Percentiles rank a stretch among this genome's conserved stretches.
phyloP scores from a whole-genome alignment of 2,797 vertebrate genomes.

The Champsocephalus esox region DNA sequence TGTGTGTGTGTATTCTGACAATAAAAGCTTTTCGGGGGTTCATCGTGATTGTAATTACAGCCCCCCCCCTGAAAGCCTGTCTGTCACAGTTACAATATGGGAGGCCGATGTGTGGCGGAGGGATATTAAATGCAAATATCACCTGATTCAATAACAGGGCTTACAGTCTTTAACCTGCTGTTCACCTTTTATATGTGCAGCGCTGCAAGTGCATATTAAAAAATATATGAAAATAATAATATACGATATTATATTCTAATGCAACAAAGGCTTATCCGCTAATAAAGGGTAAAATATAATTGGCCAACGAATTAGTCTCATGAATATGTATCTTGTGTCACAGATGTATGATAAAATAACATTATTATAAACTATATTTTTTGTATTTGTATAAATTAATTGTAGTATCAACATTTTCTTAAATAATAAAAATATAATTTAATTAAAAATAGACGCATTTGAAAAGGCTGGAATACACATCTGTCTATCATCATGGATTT shows the following conservation, averaged over 20 bases:
- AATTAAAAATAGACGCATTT: background rate
- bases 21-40: conserved; percentile 47
- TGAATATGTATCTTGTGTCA: background rate
- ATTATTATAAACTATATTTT: background rate
- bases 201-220: conserved; percentile 1
- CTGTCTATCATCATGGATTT: background rate
- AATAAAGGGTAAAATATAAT: conserved; percentile 20
- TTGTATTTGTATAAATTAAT: background rate
- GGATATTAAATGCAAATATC: conserved; percentile 69
- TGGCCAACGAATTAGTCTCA: background rate
- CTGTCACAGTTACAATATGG: conserved; percentile 50
- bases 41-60: conserved; percentile 53
- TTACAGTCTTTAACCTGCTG: conserved; percentile 30
- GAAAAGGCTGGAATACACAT: background rate
- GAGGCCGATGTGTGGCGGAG: conserved; percentile 31
- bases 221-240: conserved; percentile 2
- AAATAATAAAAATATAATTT: background rate
- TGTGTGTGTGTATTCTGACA: conserved; percentile 8
- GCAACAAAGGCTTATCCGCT: background rate
- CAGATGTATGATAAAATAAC: background rate
- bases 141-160: conserved; percentile 45
- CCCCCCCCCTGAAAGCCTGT: conserved; percentile 32
- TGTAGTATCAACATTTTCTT: background rate
- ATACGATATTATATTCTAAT: background rate
- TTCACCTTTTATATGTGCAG: conserved; percentile 17